Base-by-base conservation (phyloP, 2,113 vertebrate genomes). In the Aramus guarauna region DNA sequence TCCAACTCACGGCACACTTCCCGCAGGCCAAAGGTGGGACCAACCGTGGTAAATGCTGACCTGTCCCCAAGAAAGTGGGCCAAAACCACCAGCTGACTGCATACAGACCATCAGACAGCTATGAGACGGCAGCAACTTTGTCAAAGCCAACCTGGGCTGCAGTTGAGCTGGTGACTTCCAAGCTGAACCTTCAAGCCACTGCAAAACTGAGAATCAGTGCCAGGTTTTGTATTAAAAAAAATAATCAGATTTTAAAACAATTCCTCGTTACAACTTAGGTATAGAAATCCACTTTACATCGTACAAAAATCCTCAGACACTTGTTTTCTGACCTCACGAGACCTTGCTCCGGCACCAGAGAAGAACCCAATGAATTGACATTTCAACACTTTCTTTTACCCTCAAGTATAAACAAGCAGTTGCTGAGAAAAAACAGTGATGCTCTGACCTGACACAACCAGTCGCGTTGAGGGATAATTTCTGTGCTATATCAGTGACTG, bases 401-500 rank as follows among this genome's bases (percentile, higher is more conserved):
- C 91, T 87, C 69, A 39, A 89, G 53, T 50, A 77, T n/a, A 95
- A 97, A 96, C 83, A 94, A 2, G 4, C 60, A 60, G 48, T 8
- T 48, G 43, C 80, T 95, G 94, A 97, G 91, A 68, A 95, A 92
- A 81, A 85, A 4, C 95, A 97, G 95, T 1, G 45, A 87, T 94
- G 92, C 91, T 97, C 83, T 92, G 92, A 94, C 80, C 92, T 82
- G 84, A 96, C 94, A 94, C 39, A 50, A 81, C 56, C 66, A 75
- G 88, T 64, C 3, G 2, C 62, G 91, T 74, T 1, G 5, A 69
- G 68, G 73, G 86, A 72, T 87, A 91, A 90, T n/a, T 91, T 89
- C 80, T 89, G 86, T 0, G 12, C 89, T 94, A 62, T 73, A 94
- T 85, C 95, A 90, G 84, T 79, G 92, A 92, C 89, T 95, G 96